These are phyloP conservation scores for Dendrolimus pini DNA, from an alignment of 2,888 invertebrate species.

Conservation along the genomic window DNA sequence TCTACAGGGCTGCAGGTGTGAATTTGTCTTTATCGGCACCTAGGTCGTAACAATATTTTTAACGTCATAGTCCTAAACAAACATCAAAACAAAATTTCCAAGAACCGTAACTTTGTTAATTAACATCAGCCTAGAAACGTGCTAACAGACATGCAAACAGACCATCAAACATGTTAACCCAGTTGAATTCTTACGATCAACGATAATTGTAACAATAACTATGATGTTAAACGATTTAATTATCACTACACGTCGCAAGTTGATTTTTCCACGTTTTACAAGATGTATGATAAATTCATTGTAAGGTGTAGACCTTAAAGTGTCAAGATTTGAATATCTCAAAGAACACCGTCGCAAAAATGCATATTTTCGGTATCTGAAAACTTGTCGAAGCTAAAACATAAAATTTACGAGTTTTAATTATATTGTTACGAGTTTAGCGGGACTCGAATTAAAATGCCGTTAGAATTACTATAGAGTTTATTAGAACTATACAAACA, in stretches of 20 bases:
- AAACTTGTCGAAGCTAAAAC: too few species aligned
- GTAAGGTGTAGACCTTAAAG: not conserved
- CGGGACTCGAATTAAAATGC: too few species aligned
- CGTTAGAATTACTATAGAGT: too few species aligned
- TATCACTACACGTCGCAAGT: slow-evolving; percentile 7
- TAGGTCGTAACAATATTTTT: too few species aligned
- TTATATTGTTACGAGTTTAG: too few species aligned
- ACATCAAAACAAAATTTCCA: not conserved
- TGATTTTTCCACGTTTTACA: not conserved
- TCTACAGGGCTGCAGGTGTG: too few species aligned
- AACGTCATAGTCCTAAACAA: not conserved
- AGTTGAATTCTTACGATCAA: slow-evolving; percentile 20
- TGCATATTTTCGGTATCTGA: too few species aligned
- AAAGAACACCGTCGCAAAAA: too few species aligned
- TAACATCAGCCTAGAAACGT: slow-evolving; percentile 23
- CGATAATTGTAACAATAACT: slow-evolving; percentile 25
- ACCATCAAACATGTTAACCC: slow-evolving; percentile 31
- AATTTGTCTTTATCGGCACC: too few species aligned
- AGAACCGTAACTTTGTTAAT: not conserved
- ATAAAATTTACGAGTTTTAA: too few species aligned
- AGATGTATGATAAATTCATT: not conserved
- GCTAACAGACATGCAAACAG: slow-evolving; percentile 28
- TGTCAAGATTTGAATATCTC: too few species aligned
- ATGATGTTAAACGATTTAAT: slow-evolving; percentile 19
- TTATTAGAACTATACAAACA: too few species aligned